phyloP scores from a whole-genome alignment of 2,888 invertebrate genomes.

The Oasisia sp. region DNA sequence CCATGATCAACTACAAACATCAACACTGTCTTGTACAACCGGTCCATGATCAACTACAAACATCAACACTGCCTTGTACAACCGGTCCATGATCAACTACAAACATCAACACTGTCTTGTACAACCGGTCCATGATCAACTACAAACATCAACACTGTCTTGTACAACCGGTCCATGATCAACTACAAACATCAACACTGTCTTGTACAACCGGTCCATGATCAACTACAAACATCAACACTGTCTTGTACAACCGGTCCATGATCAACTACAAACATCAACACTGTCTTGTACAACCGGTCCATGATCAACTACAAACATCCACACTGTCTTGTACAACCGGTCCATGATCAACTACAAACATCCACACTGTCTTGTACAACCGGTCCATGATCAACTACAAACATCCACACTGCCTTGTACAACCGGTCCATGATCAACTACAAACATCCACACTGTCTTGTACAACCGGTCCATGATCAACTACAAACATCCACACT shows the following conservation, averaged over 20 bases:
- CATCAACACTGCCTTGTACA: not conserved
- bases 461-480: slow-evolving; percentile 98
- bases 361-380: slow-evolving; percentile 95
- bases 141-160: slow-evolving; percentile 62
- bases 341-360: too few species aligned
- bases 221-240: slow-evolving; percentile 77
- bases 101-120: slow-evolving; percentile 95
- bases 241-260: too few species aligned
- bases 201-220: slow-evolving; percentile 96
- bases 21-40: slow-evolving; percentile 95
- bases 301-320: slow-evolving; percentile 86
- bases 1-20: too few species aligned
- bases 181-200: slow-evolving; percentile 93
- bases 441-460: slow-evolving; percentile 93
- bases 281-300: slow-evolving; percentile 95
- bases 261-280: too few species aligned
- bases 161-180: too few species aligned
- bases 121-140: slow-evolving; percentile 96
- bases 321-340: not conserved
- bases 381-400: slow-evolving; percentile 96
- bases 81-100: too few species aligned
- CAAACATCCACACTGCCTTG: not conserved
- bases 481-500: slow-evolving; percentile 71
- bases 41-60: slow-evolving; percentile 89
- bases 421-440: too few species aligned